Evolutionary conservation across 2,113 vertebrate genomes (phyloP), one percentile per base, ranked within the genome.

Genomic region (Dipodomys merriami): DNA sequence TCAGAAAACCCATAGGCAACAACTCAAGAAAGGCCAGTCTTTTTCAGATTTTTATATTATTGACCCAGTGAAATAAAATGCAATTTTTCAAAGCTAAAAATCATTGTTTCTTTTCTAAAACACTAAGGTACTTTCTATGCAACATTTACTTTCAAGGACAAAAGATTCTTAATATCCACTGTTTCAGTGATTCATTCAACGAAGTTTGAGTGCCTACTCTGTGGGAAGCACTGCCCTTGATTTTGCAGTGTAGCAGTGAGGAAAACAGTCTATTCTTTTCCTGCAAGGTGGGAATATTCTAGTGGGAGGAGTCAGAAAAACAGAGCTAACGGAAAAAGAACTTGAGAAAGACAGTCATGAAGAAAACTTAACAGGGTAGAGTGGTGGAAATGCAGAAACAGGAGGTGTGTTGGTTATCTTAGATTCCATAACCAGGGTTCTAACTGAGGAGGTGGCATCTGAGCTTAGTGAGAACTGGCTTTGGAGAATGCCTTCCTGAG

Each of bases 91-190:
- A 39, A 92, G 72, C 83, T 82, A 74, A n/a, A 92, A 85, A 96
- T 80, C 85, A 85, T 95, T 95, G 53, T 39, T 76, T 93, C 73
- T 92, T 91, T 29, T 60, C 11, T 86, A 94, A 94, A 96, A 95
- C 53, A 91, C 35, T 53, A 79, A 62, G 46, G 62, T 84, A 76
- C 60, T 91, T 95, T 82, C 85, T 89, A 95, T 93, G 96, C 82
- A 90, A 91, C 76, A 89, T 93, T 94, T 95, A 95, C 93, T 97
- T 94, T 95, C 95, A 96, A 96, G 93, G 87, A 85, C 82, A 87
- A 11, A 85, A 49, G 65, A 81, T 95, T 88, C 90, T 94, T 95
- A 96, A 88, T 91, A 96, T 84, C 78, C n/a, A 87, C 67, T 90
- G n/a, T 96, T 94, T 86, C 91, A 83, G 13, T 95, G 83, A 94